These are phyloP conservation scores for Chalcis sispes DNA, from an alignment of 2,888 invertebrate genomes.

Conservation along the genomic window DNA sequence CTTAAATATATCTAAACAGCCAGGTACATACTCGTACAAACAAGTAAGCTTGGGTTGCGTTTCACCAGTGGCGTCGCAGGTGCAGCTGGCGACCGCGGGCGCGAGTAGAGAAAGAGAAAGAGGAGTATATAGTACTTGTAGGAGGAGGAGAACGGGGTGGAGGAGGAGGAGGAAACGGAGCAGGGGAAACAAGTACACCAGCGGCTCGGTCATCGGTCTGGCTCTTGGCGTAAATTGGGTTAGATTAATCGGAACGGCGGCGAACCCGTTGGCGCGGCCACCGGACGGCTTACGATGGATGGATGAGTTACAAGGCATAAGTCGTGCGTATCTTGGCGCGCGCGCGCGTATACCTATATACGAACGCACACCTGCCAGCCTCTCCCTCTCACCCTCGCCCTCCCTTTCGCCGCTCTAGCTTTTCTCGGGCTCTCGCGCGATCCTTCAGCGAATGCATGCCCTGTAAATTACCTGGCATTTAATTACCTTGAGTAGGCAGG, in stretches of 20 bases:
- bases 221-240: conserved; percentile 63
- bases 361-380: neutral
- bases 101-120: neutral
- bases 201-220: conserved; percentile 58
- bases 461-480: conserved; percentile 74
- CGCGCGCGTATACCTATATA: neutral
- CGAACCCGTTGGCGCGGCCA: conserved; percentile 56
- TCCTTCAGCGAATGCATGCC: conserved; percentile 57
- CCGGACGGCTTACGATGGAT: conserved; percentile 60
- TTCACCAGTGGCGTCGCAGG: no score
- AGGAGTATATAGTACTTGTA: no score
- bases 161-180: neutral
- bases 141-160: no score
- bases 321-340: conserved; percentile 60
- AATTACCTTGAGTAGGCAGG: conserved; percentile 74
- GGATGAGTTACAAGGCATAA: conserved; percentile 63
- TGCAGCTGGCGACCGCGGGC: no score
- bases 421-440: neutral
- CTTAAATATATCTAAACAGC: no score
- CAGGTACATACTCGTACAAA: no score
- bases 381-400: no score
- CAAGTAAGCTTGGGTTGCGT: no score
- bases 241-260: conserved; percentile 65
- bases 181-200: neutral
- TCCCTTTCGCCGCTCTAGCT: no score